phyloP scores from a whole-genome alignment of 2,888 invertebrate genomes.

The Thymelicus sylvestris region DNA sequence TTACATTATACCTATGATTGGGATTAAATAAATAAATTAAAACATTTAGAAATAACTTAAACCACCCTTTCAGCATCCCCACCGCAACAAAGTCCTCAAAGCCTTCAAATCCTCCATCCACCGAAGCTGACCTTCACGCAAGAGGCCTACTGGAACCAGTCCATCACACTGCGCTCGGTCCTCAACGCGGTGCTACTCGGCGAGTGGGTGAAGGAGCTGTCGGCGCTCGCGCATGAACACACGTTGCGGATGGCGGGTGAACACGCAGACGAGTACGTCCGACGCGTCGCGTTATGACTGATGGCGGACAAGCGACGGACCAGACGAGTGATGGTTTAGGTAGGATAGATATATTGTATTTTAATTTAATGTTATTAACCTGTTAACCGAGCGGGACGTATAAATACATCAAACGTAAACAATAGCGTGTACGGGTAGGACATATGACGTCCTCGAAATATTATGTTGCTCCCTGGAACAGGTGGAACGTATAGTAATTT shows the following conservation, averaged over 20 bases:
- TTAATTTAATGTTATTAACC: no score
- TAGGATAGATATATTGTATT: no score
- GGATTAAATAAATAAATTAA: no score
- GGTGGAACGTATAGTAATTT: no score
- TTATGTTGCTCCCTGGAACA: no score
- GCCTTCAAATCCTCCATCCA: slow-evolving; percentile 53
- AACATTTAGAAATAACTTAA: not conserved
- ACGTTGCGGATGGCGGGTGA: slow-evolving; percentile 81
- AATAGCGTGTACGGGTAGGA: no score
- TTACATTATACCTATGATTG: no score
- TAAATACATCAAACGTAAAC: no score
- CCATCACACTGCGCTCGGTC: slow-evolving; percentile 70
- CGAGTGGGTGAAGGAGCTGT: slow-evolving; percentile 98
- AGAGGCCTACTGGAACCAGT: slow-evolving; percentile 78
- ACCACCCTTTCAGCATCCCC: slow-evolving; percentile 45
- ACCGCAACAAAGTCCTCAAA: slow-evolving; percentile 54
- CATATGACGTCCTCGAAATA: no score
- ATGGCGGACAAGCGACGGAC: slow-evolving; percentile 55
- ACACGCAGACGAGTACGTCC: slow-evolving; percentile 70
- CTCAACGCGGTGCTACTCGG: slow-evolving; percentile 93
- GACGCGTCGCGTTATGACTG: slow-evolving; percentile 78
- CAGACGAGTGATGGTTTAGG: not conserved
- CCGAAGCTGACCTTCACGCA: slow-evolving; percentile 68
- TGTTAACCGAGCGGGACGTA: no score
- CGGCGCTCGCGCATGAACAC: slow-evolving; percentile 97